These are phyloP conservation scores for Epinephelus malabaricus DNA, from an alignment of 2,797 vertebrate genomes.

Conservation along the genomic window DNA sequence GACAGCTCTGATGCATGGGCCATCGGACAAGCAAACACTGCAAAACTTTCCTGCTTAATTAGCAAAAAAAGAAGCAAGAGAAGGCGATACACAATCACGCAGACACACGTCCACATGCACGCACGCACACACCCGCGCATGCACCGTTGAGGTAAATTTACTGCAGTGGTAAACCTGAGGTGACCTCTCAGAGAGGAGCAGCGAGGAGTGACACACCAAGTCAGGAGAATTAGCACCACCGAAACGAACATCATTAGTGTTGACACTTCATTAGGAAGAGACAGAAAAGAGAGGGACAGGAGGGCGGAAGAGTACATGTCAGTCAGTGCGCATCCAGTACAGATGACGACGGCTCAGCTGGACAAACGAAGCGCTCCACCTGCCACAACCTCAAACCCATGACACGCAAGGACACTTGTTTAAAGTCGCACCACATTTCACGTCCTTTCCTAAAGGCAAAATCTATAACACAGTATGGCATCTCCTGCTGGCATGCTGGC, in stretches of 20 bases:
- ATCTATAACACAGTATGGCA: slow-evolving; percentile 39
- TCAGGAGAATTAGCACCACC: slow-evolving; percentile 53
- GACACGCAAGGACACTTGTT: slow-evolving; percentile 53
- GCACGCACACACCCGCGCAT: background rate
- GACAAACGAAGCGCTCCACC: slow-evolving; percentile 49
- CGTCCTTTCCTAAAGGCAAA: slow-evolving; percentile 27
- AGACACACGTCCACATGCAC: background rate
- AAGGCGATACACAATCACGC: background rate
- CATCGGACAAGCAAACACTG: slow-evolving; percentile 57
- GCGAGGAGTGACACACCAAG: slow-evolving; percentile 52
- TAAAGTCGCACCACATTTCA: slow-evolving; percentile 25
- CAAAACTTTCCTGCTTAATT: slow-evolving; percentile 69
- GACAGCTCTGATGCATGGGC: slow-evolving; percentile 64
- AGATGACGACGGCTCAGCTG: slow-evolving; percentile 44
- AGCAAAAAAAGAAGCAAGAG: slow-evolving; percentile 46
- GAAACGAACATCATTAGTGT: slow-evolving; percentile 59
- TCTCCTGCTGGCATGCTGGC: slow-evolving; percentile 40
- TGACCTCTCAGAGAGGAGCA: slow-evolving; percentile 45
- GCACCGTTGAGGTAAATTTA: slow-evolving; percentile 29
- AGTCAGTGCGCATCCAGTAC: slow-evolving; percentile 31
- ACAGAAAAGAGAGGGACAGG: slow-evolving; percentile 12
- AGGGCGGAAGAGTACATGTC: slow-evolving; percentile 33
- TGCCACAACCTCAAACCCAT: slow-evolving; percentile 39
- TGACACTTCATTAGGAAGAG: slow-evolving; percentile 62
- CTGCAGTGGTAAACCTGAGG: slow-evolving; percentile 45